These are phyloP conservation scores for Phenganax marumi DNA, from an alignment of 92 coral and sea anemone species.

Conservation along the genomic window DNA sequence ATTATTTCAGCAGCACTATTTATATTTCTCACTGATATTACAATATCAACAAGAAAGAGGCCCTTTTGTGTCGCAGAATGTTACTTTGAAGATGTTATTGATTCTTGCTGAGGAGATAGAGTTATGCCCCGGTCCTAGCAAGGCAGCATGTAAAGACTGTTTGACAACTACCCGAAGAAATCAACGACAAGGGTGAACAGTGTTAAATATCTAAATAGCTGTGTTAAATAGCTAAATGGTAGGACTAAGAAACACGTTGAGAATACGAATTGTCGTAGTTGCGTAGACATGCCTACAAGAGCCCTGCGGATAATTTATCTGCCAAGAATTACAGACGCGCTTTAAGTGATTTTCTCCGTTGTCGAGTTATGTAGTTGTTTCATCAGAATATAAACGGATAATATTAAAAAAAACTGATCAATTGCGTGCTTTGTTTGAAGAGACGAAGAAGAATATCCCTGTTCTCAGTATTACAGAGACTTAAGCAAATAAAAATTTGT, in stretches of 20 bases:
- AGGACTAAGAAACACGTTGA: neutral
- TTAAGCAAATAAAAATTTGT: slow-evolving; percentile 9
- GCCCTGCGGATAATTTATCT: neutral
- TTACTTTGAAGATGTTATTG: slow-evolving; percentile 20
- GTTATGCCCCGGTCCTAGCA: slow-evolving; percentile 14
- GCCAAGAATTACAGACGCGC: neutral
- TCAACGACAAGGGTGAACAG: slow-evolving; percentile 17
- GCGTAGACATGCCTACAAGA: slow-evolving; percentile 6
- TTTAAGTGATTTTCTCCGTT: neutral
- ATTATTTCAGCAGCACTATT: neutral
- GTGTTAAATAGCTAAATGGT: slow-evolving; percentile 7
- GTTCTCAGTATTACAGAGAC: slow-evolving; percentile 22
- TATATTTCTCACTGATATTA: slow-evolving; percentile 17
- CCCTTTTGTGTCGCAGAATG: slow-evolving; percentile 10
- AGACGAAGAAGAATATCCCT: neutral
- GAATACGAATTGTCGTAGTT: neutral
- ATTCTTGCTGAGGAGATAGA: slow-evolving; percentile 28
- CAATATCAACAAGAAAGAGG: slow-evolving; percentile 23
- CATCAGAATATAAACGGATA: slow-evolving; percentile 18
- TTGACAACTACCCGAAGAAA: slow-evolving; percentile 1
- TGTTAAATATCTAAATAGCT: neutral
- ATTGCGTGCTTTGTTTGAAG: slow-evolving; percentile 23
- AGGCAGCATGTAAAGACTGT: neutral
- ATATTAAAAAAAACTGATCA: neutral
- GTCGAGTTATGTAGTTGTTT: slow-evolving; percentile 5